Evolutionary conservation across 92 coral and sea anemone genomes (phyloP).

Genomic region (Ricordea florida): DNA sequence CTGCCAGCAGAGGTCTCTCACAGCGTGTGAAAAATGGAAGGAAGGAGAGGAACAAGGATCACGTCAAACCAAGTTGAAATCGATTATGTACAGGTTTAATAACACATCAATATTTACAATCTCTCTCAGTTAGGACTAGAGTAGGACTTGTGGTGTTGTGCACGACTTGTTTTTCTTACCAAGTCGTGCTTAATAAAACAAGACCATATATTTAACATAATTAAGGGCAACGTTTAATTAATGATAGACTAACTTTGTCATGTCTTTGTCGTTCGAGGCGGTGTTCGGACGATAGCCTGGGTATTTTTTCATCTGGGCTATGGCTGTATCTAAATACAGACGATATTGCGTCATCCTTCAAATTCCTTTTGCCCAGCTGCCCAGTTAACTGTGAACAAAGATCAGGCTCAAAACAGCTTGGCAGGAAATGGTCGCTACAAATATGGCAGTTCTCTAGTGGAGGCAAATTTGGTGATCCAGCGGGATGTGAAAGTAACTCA

Average conservation of each 20-base stretch:
- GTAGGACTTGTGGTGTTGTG: too few relatives aligned
- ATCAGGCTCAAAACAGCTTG: not conserved
- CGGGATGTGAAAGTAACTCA: constrained; percentile 12
- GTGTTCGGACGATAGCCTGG: not conserved
- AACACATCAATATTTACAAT: too few relatives aligned
- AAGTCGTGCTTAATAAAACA: too few relatives aligned
- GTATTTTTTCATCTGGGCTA: not conserved
- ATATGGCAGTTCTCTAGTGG: constrained; percentile 18
- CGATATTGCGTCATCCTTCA: constrained; percentile 26
- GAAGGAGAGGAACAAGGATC: not conserved
- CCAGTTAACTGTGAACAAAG: not conserved
- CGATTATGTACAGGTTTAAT: too few relatives aligned
- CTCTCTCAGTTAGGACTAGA: too few relatives aligned
- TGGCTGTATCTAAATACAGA: not conserved
- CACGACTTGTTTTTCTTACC: too few relatives aligned
- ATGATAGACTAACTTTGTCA: constrained; percentile 8
- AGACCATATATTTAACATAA: not conserved
- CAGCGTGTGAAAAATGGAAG: too few relatives aligned
- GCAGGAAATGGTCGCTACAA: constrained; percentile 26
- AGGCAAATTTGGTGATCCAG: not conserved
- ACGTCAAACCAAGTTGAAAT: not conserved
- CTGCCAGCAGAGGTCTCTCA: not conserved
- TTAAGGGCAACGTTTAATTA: too few relatives aligned
- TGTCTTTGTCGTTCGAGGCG: not conserved
- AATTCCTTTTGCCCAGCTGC: not conserved